Conservation (phyloP, 2,113 vertebrate genomes). For the Passer domesticus region DNA sequence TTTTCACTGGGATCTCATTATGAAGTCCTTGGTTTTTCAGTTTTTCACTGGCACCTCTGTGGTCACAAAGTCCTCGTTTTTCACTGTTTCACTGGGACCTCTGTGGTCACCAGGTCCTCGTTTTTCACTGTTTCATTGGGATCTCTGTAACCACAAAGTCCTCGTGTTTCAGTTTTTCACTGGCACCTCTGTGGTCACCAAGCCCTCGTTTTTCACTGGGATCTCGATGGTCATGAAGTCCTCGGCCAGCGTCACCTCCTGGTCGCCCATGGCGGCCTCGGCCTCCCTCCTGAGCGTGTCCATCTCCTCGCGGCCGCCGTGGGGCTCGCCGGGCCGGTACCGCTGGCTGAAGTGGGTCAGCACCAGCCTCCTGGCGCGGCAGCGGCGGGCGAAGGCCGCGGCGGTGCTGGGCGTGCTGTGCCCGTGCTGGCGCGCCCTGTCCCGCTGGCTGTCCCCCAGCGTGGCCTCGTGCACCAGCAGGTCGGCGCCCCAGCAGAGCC, state of each 20-base stretch:
- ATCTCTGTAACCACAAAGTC: fast-evolving
- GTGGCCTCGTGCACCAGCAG: background rate
- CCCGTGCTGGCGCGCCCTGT: background rate
- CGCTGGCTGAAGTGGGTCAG: conserved; percentile 93
- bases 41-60: background rate
- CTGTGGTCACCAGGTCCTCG: background rate
- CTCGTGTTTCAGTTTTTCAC: background rate
- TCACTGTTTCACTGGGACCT: background rate
- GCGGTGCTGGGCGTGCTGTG: background rate
- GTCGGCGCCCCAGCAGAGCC: fast-evolving
- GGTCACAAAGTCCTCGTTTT: fast-evolving
- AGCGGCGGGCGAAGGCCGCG: fast-evolving
- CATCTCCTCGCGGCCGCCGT: conserved; percentile 56
- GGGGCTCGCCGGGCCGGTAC: conserved; percentile 74
- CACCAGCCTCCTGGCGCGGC: conserved; percentile 72
- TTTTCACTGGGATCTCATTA: conserved; percentile 43
- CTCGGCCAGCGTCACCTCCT: conserved; percentile 84
- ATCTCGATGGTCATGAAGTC: conserved; percentile 84
- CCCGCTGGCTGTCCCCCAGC: fast-evolving
- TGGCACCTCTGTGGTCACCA: too few species aligned
- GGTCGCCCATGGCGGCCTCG: conserved; percentile 67
- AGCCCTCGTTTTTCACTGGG: background rate
- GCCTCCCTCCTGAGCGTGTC: conserved; percentile 81
- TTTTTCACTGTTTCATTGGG: background rate
- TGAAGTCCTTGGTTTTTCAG: conserved; percentile 83